Conservation (phyloP, 2,888 invertebrate species). For the Drosophila cyrtoloma region DNA sequence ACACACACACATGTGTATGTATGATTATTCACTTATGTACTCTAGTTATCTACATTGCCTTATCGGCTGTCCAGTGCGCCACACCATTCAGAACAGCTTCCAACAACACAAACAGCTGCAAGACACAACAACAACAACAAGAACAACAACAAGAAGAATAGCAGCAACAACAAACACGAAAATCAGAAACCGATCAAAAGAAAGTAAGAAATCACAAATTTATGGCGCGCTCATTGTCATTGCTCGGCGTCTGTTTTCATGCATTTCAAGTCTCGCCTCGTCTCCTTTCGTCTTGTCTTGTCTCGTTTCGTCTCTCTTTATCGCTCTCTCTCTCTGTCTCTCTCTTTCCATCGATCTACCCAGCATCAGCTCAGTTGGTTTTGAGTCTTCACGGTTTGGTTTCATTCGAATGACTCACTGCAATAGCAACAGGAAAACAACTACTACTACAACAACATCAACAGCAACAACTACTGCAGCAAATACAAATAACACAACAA, state of each 20-base stretch:
- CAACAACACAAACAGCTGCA: constrained; percentile 11
- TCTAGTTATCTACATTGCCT: constrained; percentile 43
- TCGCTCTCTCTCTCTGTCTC: neutral
- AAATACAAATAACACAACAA: constrained; percentile 25
- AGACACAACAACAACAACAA: constrained; percentile 21
- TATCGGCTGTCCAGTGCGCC: constrained; percentile 34
- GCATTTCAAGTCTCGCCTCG: neutral
- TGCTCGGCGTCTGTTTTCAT: constrained; percentile 24
- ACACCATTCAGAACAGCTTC: constrained; percentile 20
- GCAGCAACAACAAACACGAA: constrained; percentile 21
- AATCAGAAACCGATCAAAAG: constrained; percentile 48
- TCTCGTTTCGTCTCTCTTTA: constrained; percentile 1
- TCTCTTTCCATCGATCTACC: constrained; percentile 10
- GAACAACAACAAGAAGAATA: constrained; percentile 13
- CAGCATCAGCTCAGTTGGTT: neutral
- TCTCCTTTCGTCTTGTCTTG: neutral
- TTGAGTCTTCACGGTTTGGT: constrained; percentile 13
- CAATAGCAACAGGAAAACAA: constrained; percentile 33
- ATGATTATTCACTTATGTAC: constrained; percentile 10
- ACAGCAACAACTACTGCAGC: constrained; percentile 19
- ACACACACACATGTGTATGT: neutral
- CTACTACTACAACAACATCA: constrained; percentile 15
- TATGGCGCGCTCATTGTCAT: constrained; percentile 65
- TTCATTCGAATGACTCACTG: constrained; percentile 53
- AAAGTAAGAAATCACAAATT: constrained; percentile 71